Conservation (phyloP, 2,797 vertebrate species). For the Poeciliopsis turneri region DNA sequence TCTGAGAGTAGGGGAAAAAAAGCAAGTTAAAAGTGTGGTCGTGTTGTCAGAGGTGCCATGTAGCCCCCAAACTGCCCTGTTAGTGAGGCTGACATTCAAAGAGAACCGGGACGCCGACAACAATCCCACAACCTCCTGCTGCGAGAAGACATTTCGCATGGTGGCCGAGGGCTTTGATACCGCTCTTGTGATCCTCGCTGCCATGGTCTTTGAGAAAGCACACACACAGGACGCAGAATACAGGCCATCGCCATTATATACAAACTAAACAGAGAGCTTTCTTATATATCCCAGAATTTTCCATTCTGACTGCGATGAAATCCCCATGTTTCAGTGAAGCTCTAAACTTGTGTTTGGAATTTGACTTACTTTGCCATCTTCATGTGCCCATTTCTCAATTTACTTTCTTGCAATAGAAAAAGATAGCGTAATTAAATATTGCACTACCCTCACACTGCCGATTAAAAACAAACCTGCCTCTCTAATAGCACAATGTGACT, state of each 20-base stretch:
- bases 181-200: constrained; percentile 79
- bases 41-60: constrained; percentile 69
- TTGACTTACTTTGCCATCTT: constrained; percentile 19
- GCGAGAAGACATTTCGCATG: constrained; percentile 80
- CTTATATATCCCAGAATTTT: constrained; percentile 66
- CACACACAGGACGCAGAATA: constrained; percentile 56
- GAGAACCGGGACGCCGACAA: constrained; percentile 73
- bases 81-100: constrained; percentile 82
- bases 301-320: constrained; percentile 62
- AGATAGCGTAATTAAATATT: constrained; percentile 59
- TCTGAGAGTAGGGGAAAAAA: constrained; percentile 19
- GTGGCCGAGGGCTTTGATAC: constrained; percentile 78
- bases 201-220: constrained; percentile 67
- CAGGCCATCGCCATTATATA: constrained; percentile 69
- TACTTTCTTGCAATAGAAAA: constrained; percentile 36
- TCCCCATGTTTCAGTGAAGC: constrained; percentile 27
- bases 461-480: constrained; percentile 55
- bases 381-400: constrained; percentile 31
- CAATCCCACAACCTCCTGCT: constrained; percentile 78
- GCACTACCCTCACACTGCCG: constrained; percentile 41
- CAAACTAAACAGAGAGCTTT: constrained; percentile 63
- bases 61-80: constrained; percentile 73
- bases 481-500: constrained; percentile 62
- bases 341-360: constrained; percentile 46
- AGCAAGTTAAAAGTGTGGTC: constrained; percentile 75